Evolutionary conservation across 2,888 invertebrate species (phyloP).

Genomic region (Xestia rhomboidea): DNA sequence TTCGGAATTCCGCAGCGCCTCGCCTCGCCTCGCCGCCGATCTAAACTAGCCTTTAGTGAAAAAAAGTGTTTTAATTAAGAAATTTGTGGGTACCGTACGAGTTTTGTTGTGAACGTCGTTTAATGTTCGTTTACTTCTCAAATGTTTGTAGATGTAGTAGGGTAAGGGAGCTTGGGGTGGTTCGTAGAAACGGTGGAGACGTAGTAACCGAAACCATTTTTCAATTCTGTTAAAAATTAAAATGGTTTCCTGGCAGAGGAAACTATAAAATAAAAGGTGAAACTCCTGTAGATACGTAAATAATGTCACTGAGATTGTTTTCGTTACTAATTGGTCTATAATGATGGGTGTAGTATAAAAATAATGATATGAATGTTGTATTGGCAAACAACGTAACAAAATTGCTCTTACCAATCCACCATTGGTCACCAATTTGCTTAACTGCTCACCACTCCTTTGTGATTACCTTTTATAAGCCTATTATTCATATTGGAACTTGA

Average conservation of each 20-base stretch:
- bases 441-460: neutral
- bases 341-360: neutral
- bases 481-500: neutral
- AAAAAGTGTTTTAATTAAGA: slow-evolving; percentile 86
- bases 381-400: neutral
- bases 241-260: slow-evolving; percentile 12
- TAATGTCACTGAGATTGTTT: neutral
- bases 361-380: neutral
- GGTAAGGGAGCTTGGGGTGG: slow-evolving; percentile 17
- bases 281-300: neutral
- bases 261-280: neutral
- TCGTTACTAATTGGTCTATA: neutral
- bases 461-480: no score
- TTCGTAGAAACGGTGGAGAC: slow-evolving; percentile 8
- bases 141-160: slow-evolving; percentile 46
- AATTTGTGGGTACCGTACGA: slow-evolving; percentile 72
- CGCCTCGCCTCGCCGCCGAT: slow-evolving; percentile 66
- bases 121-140: slow-evolving; percentile 53
- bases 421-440: neutral
- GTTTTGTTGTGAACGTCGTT: slow-evolving; percentile 64
- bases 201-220: slow-evolving; percentile 18
- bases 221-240: neutral
- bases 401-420: neutral
- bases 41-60: slow-evolving; percentile 85
- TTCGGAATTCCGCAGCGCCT: slow-evolving; percentile 71